Evolutionary conservation across 2,797 vertebrate species (phyloP).

Genomic region (Sebastes oblongus): DNA sequence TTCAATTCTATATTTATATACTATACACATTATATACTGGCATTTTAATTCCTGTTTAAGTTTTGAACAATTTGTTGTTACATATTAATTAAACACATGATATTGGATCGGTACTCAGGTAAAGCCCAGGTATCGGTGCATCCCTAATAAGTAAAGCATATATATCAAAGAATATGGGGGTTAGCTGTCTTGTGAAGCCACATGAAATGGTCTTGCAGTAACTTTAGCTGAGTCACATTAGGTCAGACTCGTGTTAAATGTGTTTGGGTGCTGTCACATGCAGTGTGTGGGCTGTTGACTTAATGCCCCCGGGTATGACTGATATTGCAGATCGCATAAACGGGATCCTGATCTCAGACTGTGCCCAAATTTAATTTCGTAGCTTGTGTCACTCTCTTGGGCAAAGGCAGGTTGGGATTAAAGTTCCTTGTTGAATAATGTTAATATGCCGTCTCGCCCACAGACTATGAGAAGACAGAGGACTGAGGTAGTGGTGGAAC

Average conservation of each 20-base stretch:
- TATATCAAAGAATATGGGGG: neutral
- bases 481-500: slow-evolving; percentile 98
- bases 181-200: neutral
- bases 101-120: no score
- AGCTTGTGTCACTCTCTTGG: neutral
- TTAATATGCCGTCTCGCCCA: neutral
- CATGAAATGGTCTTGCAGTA: neutral
- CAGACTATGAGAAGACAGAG: slow-evolving; percentile 99
- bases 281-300: slow-evolving; percentile 1
- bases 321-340: neutral
- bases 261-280: slow-evolving; percentile 34
- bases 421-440: slow-evolving; percentile 4
- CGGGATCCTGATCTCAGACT: neutral
- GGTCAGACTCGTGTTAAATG: neutral
- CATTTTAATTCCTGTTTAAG: no score
- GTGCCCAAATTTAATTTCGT: neutral
- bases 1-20: no score
- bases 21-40: no score
- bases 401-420: neutral
- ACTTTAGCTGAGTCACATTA: slow-evolving; percentile 22
- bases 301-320: neutral
- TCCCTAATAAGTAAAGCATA: no score
- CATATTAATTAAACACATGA: no score
- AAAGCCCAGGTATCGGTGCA: no score
- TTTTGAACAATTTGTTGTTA: no score